Percentiles rank a stretch among this genome's conserved stretches.
Conservation (phyloP, 2,113 vertebrate species). For the Grus americana region DNA sequence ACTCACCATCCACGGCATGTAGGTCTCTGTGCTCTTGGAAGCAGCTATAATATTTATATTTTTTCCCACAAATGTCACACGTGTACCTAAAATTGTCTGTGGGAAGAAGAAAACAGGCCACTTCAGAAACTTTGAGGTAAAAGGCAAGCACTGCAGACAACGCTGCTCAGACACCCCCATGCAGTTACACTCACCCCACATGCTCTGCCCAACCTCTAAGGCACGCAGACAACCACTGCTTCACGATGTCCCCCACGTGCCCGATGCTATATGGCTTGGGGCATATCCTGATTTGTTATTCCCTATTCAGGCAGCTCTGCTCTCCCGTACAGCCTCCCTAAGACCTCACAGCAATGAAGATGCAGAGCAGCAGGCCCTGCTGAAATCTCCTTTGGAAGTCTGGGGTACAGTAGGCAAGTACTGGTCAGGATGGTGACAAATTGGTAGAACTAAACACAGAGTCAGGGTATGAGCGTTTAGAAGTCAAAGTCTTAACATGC, state of each 20-base stretch:
- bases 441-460: neutral
- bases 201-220: neutral
- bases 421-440: neutral
- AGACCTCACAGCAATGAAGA: neutral
- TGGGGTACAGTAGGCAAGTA: neutral
- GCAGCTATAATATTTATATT: constrained; percentile 99
- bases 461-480: neutral
- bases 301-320: neutral
- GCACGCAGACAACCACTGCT: neutral
- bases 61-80: constrained; percentile 98
- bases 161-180: neutral
- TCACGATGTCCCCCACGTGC: rapidly evolving
- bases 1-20: constrained; percentile 95
- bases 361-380: neutral
- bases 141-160: neutral
- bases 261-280: rapidly evolving
- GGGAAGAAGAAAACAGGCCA: constrained; percentile 46
- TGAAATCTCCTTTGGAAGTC: neutral
- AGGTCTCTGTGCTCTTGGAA: constrained; percentile 98
- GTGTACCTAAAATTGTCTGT: constrained; percentile 96
- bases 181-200: neutral
- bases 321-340: neutral
- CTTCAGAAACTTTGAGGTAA: neutral
- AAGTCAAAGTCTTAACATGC: neutral
- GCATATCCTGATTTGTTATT: neutral